These are phyloP conservation scores for Amphibalanus amphitrite DNA, from an alignment of 1,140 invertebrate species.

Conservation along the genomic window DNA sequence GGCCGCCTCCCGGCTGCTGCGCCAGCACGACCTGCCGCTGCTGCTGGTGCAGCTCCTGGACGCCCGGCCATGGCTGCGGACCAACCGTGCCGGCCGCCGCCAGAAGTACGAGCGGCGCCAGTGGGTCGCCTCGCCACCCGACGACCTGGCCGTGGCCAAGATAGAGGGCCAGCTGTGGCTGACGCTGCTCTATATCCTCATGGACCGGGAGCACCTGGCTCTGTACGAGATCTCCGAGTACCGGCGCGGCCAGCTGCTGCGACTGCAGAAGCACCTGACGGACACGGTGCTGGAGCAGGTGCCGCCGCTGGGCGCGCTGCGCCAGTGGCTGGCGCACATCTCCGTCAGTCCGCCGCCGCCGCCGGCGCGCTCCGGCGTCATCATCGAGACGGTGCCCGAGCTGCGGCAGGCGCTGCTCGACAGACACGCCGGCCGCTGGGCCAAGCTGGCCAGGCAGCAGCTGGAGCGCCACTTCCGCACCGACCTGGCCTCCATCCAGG, in stretches of 20 bases:
- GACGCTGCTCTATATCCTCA: conserved; percentile 42
- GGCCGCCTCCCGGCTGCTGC: conserved; percentile 17
- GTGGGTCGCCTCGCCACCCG: conserved; percentile 6
- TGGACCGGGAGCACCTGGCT: conserved; percentile 33
- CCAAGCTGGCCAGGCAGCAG: background rate
- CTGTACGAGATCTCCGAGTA: conserved; percentile 47
- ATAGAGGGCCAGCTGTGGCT: conserved; percentile 54
- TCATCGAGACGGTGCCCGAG: conserved; percentile 2
- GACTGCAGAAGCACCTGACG: conserved; percentile 40
- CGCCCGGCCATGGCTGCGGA: conserved; percentile 45
- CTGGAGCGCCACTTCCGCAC: background rate
- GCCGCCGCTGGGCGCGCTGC: conserved; percentile 48
- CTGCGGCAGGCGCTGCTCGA: background rate
- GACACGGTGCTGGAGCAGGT: conserved; percentile 52
- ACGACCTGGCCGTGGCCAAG: conserved; percentile 29
- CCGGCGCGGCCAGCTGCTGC: conserved; percentile 38
- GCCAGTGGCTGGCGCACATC: conserved; percentile 43
- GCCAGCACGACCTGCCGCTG: conserved; percentile 36
- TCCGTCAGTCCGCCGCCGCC: conserved; percentile 19
- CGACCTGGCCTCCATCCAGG: background rate
- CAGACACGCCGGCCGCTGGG: background rate
- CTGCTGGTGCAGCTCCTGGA: conserved; percentile 46
- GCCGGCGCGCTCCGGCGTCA: background rate
- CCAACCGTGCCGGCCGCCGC: background rate
- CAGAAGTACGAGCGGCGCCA: conserved; percentile 6